These are phyloP conservation scores for Megalurothrips usitatus DNA, from an alignment of 2,888 invertebrate genomes.

Conservation along the genomic window DNA sequence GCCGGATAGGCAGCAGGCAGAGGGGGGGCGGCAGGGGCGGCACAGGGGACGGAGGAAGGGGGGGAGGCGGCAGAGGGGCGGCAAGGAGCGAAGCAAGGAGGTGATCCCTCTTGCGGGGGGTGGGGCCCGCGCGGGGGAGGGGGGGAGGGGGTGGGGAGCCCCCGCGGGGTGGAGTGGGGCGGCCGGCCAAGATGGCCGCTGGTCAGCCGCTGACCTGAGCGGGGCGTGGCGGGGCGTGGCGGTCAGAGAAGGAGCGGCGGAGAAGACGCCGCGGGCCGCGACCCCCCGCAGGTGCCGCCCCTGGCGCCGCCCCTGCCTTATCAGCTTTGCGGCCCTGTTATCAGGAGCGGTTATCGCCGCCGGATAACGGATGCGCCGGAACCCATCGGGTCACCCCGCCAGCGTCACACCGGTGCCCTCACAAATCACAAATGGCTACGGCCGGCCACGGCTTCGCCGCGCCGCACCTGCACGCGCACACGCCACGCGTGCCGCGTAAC, in stretches of 20 bases:
- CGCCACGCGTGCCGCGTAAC: too few relatives aligned
- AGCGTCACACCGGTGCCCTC: too few relatives aligned
- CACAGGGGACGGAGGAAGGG: not conserved
- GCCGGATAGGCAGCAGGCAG: conserved; percentile 8
- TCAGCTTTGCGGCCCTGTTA: too few relatives aligned
- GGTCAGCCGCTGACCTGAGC: conserved; percentile 21
- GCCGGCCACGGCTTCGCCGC: not conserved
- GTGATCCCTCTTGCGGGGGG: conserved; percentile 16
- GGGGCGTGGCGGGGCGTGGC: conserved; percentile 6
- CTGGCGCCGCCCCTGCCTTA: not conserved
- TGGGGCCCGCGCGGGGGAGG: conserved; percentile 19
- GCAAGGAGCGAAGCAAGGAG: conserved; percentile 24
- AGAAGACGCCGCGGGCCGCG: not conserved
- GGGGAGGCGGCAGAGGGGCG: not conserved
- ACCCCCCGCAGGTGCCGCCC: not conserved
- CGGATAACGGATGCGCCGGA: too few relatives aligned
- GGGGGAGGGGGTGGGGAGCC: not conserved
- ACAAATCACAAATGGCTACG: too few relatives aligned
- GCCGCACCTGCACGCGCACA: too few relatives aligned
- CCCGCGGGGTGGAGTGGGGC: conserved; percentile 22
- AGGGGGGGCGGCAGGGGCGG: not conserved
- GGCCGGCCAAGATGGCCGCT: conserved; percentile 24
- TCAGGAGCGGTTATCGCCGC: too few relatives aligned
- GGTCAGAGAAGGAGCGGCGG: not conserved
- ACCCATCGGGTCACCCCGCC: too few relatives aligned